Evolutionary conservation across 2,888 invertebrate species (phyloP).

Genomic region (Scelioninae gen. 2): DNA sequence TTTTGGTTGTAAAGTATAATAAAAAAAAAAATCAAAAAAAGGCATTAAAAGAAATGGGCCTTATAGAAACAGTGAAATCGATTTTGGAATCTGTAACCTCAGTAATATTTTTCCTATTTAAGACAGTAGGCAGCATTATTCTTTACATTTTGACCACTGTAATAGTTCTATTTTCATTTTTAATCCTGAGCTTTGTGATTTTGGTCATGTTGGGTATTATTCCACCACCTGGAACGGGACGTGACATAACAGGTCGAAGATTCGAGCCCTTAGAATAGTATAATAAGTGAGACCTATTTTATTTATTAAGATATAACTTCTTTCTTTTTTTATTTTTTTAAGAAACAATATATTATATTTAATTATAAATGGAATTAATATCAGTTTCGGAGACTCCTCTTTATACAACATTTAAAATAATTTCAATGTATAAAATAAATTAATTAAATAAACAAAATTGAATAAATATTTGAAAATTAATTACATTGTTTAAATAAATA

Average conservation of each 20-base stretch:
- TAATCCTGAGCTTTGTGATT: slow-evolving; percentile 50
- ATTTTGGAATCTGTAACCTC: slow-evolving; percentile 36
- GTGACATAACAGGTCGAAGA: slow-evolving; percentile 49
- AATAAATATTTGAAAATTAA: no score
- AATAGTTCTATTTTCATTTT: slow-evolving; percentile 36
- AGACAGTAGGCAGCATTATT: slow-evolving; percentile 25
- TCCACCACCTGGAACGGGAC: slow-evolving; percentile 55
- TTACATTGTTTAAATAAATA: no score
- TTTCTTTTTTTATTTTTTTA: no score
- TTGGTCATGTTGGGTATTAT: slow-evolving; percentile 49
- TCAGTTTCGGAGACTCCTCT: no score
- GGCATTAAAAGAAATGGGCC: slow-evolving; percentile 37
- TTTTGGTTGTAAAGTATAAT: slow-evolving; percentile 10
- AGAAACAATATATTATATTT: no score
- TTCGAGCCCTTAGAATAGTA: slow-evolving; percentile 36
- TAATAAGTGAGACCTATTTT: slow-evolving; percentile 12
- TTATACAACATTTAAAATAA: no score
- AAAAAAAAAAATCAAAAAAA: slow-evolving; percentile 13
- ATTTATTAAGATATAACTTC: background rate
- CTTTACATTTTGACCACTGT: slow-evolving; percentile 46
- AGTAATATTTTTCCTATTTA: slow-evolving; percentile 30
- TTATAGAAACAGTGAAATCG: slow-evolving; percentile 33
- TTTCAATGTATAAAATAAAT: no score
- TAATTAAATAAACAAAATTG: no score
- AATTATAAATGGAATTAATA: no score